Evolutionary conservation across 2,113 vertebrate genomes (phyloP), one percentile per base, ranked within the genome.

Genomic region (Dasyornis broadbenti): DNA sequence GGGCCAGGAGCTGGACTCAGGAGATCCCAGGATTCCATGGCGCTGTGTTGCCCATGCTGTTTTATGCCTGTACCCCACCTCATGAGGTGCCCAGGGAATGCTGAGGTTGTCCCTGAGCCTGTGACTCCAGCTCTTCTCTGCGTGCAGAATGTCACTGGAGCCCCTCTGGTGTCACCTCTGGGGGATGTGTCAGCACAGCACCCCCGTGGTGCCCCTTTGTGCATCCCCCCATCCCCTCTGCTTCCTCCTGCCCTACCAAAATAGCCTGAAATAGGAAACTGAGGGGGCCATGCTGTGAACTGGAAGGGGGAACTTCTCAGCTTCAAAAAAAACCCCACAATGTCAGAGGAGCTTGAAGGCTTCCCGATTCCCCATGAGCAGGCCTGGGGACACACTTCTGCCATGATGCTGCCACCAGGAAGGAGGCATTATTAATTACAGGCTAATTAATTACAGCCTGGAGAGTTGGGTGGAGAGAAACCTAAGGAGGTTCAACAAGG

Each of bases 21-120:
- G n/a, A 69, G 14, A 15, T 35, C 5, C 26, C 20, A 63, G 40
- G 21, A 26, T 40, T 45, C 44, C 3, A 28, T 20, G 20, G 26
- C 40, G 54, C n/a, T 61, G 1, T 30, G 63, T 9, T 40, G 24
- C 6, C 60, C 33, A 39, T 28, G 33, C 11, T 40, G n/a, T 61
- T 80, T 63, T 61, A 19, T 61, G 54, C 9, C 24, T 12, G 14
- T 16, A 4, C 3, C 22, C 19, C 65, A 27, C 35, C 42, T 20
- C 69, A 37, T 0, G 0, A 61, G 30, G 35, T 19, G 17, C n/a
- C 28, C 10, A 9, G 28, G 39, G n/a, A 7, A 39, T 1, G 3
- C 1, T 3, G 2, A 71, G 33, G 28, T 8, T 39, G 53, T 12
- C 33, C 57, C 71, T 22, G 64, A 90, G 31, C 47, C 72, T 60